Evolutionary conservation across 2,888 invertebrate species (phyloP).

Genomic region (Cecidostiba fungosa): DNA sequence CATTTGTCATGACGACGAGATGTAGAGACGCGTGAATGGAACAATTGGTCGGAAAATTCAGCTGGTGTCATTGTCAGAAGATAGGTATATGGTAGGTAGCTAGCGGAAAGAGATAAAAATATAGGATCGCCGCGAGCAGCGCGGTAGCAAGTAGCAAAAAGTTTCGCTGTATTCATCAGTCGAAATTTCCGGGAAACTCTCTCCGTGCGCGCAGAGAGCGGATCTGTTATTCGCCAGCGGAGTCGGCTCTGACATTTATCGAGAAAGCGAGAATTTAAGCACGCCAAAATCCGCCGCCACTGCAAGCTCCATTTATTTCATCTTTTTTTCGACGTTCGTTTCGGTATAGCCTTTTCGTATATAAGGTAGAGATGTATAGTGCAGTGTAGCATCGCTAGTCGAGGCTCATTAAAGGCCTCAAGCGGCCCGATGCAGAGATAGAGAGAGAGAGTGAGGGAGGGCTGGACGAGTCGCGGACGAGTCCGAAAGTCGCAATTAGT

Average conservation of each 20-base stretch:
- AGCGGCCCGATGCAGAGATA: neutral
- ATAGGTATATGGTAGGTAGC: constrained; percentile 32
- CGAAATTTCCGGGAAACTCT: neutral
- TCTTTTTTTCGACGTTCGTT: constrained; percentile 3
- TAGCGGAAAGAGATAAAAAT: neutral
- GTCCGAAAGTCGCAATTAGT: constrained; percentile 65
- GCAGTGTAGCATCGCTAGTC: neutral
- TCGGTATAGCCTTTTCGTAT: neutral
- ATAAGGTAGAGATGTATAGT: neutral
- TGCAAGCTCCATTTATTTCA: neutral
- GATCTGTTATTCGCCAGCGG: neutral
- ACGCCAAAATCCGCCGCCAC: neutral
- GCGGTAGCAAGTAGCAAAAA: neutral
- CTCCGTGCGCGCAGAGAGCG: neutral
- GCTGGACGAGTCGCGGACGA: constrained; percentile 37
- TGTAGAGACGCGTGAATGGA: constrained; percentile 31
- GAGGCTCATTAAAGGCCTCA: constrained; percentile 48
- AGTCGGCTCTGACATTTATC: neutral
- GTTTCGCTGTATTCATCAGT: neutral
- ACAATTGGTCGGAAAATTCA: constrained; percentile 48
- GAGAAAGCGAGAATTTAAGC: constrained; percentile 10
- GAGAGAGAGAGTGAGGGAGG: neutral
- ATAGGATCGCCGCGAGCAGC: neutral
- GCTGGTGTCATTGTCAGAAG: constrained; percentile 23
- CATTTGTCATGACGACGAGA: constrained; percentile 49